These are phyloP conservation scores for Dasypogon diadema DNA, from an alignment of 2,888 invertebrate species.

Conservation along the genomic window DNA sequence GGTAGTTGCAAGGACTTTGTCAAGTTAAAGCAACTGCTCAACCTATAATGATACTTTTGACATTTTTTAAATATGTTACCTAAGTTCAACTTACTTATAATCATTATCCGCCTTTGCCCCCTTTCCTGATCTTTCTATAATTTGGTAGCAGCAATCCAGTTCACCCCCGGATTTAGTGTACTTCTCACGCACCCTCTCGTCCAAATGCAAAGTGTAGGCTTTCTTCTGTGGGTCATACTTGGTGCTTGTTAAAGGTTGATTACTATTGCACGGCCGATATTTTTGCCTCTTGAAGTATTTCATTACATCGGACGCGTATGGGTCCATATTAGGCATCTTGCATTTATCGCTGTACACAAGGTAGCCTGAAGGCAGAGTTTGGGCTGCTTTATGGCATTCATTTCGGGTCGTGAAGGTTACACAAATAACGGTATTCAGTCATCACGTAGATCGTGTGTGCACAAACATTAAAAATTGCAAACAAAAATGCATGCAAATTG, in stretches of 20 bases:
- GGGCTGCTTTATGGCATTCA: constrained; percentile 25
- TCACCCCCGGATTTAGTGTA: constrained; percentile 59
- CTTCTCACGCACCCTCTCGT: constrained; percentile 59
- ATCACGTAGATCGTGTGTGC: constrained; percentile 30
- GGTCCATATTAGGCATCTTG: constrained; percentile 74
- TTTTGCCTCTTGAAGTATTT: constrained; percentile 70
- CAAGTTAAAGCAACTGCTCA: constrained; percentile 69
- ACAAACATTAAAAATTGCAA: constrained; percentile 24
- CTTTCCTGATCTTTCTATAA: constrained; percentile 61
- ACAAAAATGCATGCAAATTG: constrained; percentile 13
- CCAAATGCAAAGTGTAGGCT: constrained; percentile 62
- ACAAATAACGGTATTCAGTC: constrained; percentile 25
- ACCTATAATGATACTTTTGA: constrained; percentile 54
- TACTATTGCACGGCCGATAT: constrained; percentile 71
- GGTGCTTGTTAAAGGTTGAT: constrained; percentile 63
- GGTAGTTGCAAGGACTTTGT: constrained; percentile 63
- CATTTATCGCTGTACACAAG: constrained; percentile 73
- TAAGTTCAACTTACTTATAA: constrained; percentile 59
- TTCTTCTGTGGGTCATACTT: constrained; percentile 60
- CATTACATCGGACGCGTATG: constrained; percentile 72
- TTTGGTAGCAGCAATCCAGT: constrained; percentile 65
- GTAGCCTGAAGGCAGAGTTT: constrained; percentile 63
- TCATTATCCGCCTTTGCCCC: constrained; percentile 62
- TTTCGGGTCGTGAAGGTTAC: constrained; percentile 27
- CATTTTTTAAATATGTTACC: not conserved